phyloP scores from a whole-genome alignment of 2,797 vertebrate genomes.

The Apogon talboti region DNA sequence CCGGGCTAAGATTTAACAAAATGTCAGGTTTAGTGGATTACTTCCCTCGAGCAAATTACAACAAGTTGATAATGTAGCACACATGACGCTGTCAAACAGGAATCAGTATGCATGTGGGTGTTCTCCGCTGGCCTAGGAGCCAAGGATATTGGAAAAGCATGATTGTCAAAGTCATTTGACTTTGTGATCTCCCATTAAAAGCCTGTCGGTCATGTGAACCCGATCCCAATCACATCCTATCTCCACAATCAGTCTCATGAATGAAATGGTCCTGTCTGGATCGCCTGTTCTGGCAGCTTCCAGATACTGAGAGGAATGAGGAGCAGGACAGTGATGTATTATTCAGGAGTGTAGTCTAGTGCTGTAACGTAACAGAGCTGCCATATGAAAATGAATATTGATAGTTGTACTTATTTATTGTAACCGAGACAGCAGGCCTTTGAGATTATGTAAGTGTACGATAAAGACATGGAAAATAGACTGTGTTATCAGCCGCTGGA shows the following conservation, averaged over 20 bases:
- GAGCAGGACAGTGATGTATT: constrained; percentile 30
- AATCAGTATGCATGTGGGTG: constrained; percentile 31
- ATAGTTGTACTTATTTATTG: constrained; percentile 5
- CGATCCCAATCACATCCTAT: constrained; percentile 40
- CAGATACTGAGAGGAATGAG: constrained; percentile 3
- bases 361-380: constrained; percentile 9
- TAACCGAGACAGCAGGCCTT: background rate
- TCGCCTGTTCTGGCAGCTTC: background rate
- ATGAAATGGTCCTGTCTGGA: constrained; percentile 12
- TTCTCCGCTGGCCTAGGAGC: constrained; percentile 16
- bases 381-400: constrained; percentile 6
- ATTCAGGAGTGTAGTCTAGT: constrained; percentile 32
- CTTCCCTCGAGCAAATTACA: background rate
- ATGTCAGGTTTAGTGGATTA: background rate
- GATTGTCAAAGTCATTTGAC: constrained; percentile 39
- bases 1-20: too few species aligned
- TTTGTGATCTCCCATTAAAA: constrained; percentile 49
- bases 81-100: background rate
- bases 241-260: constrained; percentile 25
- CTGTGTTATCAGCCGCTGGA: constrained; percentile 33
- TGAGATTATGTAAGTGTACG: constrained; percentile 16
- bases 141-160: constrained; percentile 29
- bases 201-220: constrained; percentile 21
- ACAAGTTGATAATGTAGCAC: background rate
- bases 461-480: constrained; percentile 6